Base-by-base conservation (phyloP, 1,140 invertebrate genomes). In the Telenomus remus region DNA sequence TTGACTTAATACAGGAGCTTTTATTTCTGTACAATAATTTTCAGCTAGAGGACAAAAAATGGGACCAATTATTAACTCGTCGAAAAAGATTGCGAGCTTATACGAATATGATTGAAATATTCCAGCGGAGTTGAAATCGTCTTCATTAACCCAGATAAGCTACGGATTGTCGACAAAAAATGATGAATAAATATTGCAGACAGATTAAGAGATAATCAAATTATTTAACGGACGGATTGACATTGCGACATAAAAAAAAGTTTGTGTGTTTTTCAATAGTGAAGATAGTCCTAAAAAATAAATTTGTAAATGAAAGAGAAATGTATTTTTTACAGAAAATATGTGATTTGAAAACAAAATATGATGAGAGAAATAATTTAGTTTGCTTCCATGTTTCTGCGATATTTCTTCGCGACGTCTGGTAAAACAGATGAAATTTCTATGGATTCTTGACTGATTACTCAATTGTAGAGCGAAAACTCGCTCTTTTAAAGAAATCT, bases 81-180 rank as follows among this genome's bases (percentile, higher is more conserved):
- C 69, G 48, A 54, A 60, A 44, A 64, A 39, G 35, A n/a, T 35
- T 15, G 39, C 35, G 19, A 55, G 57, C 47, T 33, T 43, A 12
- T 27, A 27, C 19, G 6, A 27, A 27, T 27, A 27, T 27, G 19
- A 27, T 3, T 3, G 19, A 61, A 73, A 73, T 73, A 55, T 61
- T 66, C 61, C 39, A 34, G 70, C 55, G 70, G 65, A 65, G 65
- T 73, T 73, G 48, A 65, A 73, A 64, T 54, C 11, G 14, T 54
- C 48, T 19, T 35, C 35, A 14, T 35, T 48, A 27, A 27, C 27
- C 4, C 34, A 39, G 37, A 12, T 44, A 19, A 13, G 15, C 11
- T 8, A 4, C 5, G 10, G 14, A 46, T 37, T 11, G 27, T 51
- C 53, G 19, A 50, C 16, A 11, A 6, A 10, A 12, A 5, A 47